Percentiles rank a stretch among this genome's conserved stretches.
Conservation (phyloP, 2,797 vertebrate genomes). For the Pterois miles region DNA sequence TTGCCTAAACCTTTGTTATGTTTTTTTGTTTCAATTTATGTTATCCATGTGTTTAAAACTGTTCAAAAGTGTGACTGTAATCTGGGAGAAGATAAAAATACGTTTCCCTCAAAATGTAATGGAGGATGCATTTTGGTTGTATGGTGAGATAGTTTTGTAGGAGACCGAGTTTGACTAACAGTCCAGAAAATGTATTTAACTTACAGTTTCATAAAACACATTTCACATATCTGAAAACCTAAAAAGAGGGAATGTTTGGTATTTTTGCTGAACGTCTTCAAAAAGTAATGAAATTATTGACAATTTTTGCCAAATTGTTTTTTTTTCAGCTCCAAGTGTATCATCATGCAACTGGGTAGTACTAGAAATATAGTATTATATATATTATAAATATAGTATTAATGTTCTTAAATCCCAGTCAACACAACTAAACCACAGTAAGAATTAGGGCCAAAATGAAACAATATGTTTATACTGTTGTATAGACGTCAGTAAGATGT, state of each 20-base stretch:
- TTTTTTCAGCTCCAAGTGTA: background rate
- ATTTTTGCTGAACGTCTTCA: background rate
- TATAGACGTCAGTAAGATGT: background rate
- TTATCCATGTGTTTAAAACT: too few relatives aligned
- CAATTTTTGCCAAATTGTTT: background rate
- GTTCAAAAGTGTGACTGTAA: too few relatives aligned
- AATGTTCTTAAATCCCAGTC: background rate
- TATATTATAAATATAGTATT: too few relatives aligned
- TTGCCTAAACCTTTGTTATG: too few relatives aligned
- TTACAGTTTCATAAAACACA: background rate
- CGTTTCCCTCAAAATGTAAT: too few relatives aligned
- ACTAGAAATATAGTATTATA: too few relatives aligned
- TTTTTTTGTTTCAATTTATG: too few relatives aligned
- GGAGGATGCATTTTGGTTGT: too few relatives aligned
- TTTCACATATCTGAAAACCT: background rate
- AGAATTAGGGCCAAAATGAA: background rate
- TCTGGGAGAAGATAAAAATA: too few relatives aligned
- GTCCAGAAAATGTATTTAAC: background rate
- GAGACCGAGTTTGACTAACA: background rate
- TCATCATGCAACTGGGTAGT: background rate
- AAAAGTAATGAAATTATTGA: background rate
- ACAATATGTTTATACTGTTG: background rate
- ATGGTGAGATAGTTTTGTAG: too few relatives aligned
- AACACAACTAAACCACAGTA: background rate
- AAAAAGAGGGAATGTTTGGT: background rate